Percentiles rank a stretch among this genome's conserved stretches.
Conservation (phyloP, 1,140 invertebrate species). For the Trichomalopsis sarcophagae region DNA sequence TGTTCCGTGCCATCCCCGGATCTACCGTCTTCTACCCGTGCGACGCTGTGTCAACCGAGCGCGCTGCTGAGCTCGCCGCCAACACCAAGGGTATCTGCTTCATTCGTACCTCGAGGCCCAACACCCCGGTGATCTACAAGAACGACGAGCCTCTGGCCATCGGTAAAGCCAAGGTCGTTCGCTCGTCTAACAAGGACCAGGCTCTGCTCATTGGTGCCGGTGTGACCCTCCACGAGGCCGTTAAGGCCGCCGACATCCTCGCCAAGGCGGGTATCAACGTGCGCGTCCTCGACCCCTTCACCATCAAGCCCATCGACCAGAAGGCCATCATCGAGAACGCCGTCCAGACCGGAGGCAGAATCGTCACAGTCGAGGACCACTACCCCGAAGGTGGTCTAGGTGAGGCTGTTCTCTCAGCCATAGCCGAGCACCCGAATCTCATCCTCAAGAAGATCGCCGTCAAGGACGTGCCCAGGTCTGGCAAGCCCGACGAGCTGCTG, state of each 20-base stretch:
- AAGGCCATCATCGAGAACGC: conserved; percentile 87
- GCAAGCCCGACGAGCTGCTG: conserved; percentile 88
- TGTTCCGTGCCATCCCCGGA: conserved; percentile 95
- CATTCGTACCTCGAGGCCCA: conserved; percentile 95
- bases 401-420: conserved; percentile 91
- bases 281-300: conserved; percentile 94
- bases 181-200: conserved; percentile 83
- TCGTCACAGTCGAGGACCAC: conserved; percentile 98
- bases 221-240: conserved; percentile 93
- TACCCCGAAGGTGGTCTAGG: conserved; percentile 97
- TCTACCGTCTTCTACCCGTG: conserved; percentile 97
- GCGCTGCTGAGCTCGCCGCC: conserved; percentile 95
- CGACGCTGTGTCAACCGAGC: conserved; percentile 95
- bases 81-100: conserved; percentile 97
- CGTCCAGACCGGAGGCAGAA: conserved; percentile 84
- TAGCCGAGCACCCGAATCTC: conserved; percentile 84
- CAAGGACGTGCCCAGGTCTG: conserved; percentile 91
- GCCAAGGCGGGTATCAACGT: conserved; percentile 81
- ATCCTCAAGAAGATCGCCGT: conserved; percentile 92
- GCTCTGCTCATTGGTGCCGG: conserved; percentile 93
- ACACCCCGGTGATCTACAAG: conserved; percentile 90
- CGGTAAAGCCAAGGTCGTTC: conserved; percentile 88
- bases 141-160: conserved; percentile 90
- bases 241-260: conserved; percentile 89
- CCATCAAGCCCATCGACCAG: conserved; percentile 95